These are phyloP conservation scores for Drosophila multiciliata DNA, from an alignment of 2,888 invertebrate genomes.

Conservation along the genomic window DNA sequence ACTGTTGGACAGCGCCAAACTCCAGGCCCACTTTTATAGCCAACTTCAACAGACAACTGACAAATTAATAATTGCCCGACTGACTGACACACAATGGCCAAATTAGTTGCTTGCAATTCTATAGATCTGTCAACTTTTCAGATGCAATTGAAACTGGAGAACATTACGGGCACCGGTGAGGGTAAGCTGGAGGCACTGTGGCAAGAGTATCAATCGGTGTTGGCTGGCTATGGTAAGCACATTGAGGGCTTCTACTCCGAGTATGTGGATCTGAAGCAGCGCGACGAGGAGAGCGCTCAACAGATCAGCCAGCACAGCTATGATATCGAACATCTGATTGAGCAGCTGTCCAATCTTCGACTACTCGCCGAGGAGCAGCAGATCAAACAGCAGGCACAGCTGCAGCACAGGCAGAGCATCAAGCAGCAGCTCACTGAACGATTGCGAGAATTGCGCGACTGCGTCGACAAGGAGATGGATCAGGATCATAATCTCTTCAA, in stretches of 20 bases:
- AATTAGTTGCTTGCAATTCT: slow-evolving; percentile 8
- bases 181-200: slow-evolving; percentile 86
- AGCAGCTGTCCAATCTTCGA: slow-evolving; percentile 84
- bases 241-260: slow-evolving; percentile 85
- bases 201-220: slow-evolving; percentile 84
- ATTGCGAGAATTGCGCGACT: slow-evolving; percentile 86
- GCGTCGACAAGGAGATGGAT: slow-evolving; percentile 86
- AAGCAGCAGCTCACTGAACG: slow-evolving; percentile 86
- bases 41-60: slow-evolving; percentile 24
- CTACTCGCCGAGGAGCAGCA: slow-evolving; percentile 86
- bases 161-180: slow-evolving; percentile 85
- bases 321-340: slow-evolving; percentile 82
- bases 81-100: slow-evolving; percentile 65
- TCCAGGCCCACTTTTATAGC: slow-evolving; percentile 53
- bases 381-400: slow-evolving; percentile 85
- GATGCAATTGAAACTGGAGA: slow-evolving; percentile 84
- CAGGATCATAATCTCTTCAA: slow-evolving; percentile 87
- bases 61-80: slow-evolving; percentile 14
- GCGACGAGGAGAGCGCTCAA: slow-evolving; percentile 84
- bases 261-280: slow-evolving; percentile 84
- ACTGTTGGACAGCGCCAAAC: slow-evolving; percentile 19
- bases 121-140: slow-evolving; percentile 42
- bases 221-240: slow-evolving; percentile 83
- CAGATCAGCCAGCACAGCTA: slow-evolving; percentile 83
- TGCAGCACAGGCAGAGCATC: slow-evolving; percentile 85